Base-by-base conservation (phyloP, 2,113 vertebrate genomes). In the Thomomys bottae region DNA sequence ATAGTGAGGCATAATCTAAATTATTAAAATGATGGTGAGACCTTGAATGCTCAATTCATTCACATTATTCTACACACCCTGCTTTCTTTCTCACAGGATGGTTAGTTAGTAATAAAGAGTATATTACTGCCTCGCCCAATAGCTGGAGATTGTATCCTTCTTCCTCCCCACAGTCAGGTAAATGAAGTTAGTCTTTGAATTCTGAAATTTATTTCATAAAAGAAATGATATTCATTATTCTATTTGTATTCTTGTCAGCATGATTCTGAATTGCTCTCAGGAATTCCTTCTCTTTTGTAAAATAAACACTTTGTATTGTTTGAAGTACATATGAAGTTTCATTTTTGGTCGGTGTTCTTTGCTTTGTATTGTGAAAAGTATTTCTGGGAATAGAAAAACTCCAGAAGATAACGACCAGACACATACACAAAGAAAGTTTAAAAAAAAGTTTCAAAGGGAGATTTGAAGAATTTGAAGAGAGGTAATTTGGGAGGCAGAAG, bases 371-470 rank as follows among this genome's bases (percentile, higher is more conserved):
- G 59, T 87, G 90, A 88, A 89, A 85, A 95, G 72, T 90, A 87
- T 93, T 95, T 96, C 94, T 92, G 86, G 95, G 63, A 83, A 87
- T n/a, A 84, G 1, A 70, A 38, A 97, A 96, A 93, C 72, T 93
- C 93, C 96, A 90, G 82, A 95, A 96, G 93, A 78, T 83, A 95
- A 42, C 66, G 23, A 36, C 23, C 76, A 83, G 21, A 90, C 38
- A 92, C 86, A 61, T 93, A 14, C 18, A 88, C 88, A n/a, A n/a
- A n/a, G n/a, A n/a, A n/a, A n/a, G n/a, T n/a, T n/a, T n/a, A n/a
- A n/a, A n/a, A 85, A 57, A 54, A 89, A 63, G 17, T 88, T 94
- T 94, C 75, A 95, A 94, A 97, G 90, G 40, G 38, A 93, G 76
- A 85, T 32, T 79, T 92, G 71, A 88, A 86, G 54, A 92, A n/a